Percentiles rank a stretch among this genome's conserved stretches.
Conservation (phyloP, 2,888 invertebrate species). For the Acanthosepion pharaonis region DNA sequence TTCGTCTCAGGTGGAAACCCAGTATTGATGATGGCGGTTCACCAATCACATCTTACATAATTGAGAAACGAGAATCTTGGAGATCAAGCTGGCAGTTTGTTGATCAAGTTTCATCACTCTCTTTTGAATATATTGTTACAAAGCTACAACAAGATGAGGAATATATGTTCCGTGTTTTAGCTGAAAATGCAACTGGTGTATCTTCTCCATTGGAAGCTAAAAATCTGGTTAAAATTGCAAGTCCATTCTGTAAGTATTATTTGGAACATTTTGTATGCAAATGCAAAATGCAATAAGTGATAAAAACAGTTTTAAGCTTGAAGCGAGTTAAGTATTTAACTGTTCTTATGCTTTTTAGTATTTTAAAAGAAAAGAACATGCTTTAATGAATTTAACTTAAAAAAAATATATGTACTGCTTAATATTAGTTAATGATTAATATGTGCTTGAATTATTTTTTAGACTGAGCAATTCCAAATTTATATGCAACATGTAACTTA, state of each 20-base stretch:
- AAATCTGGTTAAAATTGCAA: slow-evolving; percentile 64
- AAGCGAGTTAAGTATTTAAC: too few species aligned
- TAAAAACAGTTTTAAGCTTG: not conserved
- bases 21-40: slow-evolving; percentile 83
- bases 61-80: slow-evolving; percentile 83
- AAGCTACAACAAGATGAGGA: slow-evolving; percentile 85
- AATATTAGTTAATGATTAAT: too few species aligned
- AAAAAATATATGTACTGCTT: too few species aligned
- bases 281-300: not conserved
- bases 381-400: too few species aligned
- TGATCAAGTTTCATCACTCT: slow-evolving; percentile 58
- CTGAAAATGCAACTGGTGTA: slow-evolving; percentile 87
- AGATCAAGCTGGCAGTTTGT: slow-evolving; percentile 64
- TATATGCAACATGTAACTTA: too few species aligned
- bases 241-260: slow-evolving; percentile 66
- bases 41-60: slow-evolving; percentile 84
- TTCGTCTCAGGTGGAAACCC: slow-evolving; percentile 63
- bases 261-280: not conserved
- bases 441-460: too few species aligned
- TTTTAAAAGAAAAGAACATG: too few species aligned
- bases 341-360: too few species aligned
- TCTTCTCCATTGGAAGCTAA: slow-evolving; percentile 81
- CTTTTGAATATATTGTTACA: slow-evolving; percentile 59
- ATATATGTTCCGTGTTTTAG: slow-evolving; percentile 89
- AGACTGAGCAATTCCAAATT: too few species aligned